These are phyloP conservation scores for Knipowitschia caucasica DNA, from an alignment of 2,797 vertebrate species.

Conservation along the genomic window DNA sequence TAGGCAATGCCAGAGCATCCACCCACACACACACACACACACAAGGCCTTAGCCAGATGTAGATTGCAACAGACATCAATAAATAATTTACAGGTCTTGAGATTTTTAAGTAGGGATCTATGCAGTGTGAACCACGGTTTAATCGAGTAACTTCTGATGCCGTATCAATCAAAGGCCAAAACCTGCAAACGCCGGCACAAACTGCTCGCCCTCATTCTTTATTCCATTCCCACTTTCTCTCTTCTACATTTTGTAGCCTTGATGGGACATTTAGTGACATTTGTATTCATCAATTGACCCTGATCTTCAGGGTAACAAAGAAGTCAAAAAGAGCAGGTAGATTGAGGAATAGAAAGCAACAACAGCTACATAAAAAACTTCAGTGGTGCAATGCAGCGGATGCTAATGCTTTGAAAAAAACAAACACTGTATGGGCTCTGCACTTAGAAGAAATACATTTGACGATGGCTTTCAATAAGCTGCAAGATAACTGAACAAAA, in stretches of 20 bases:
- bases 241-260: slow-evolving; percentile 48
- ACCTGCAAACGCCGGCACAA: slow-evolving; percentile 76
- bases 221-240: slow-evolving; percentile 41
- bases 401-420: slow-evolving; percentile 47
- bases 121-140: slow-evolving; percentile 78
- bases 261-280: slow-evolving; percentile 62
- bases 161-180: slow-evolving; percentile 77
- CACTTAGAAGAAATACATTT: slow-evolving; percentile 19
- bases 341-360: background rate
- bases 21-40: slow-evolving; percentile 34
- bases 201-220: slow-evolving; percentile 32
- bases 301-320: slow-evolving; percentile 30
- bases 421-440: slow-evolving; percentile 29
- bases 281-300: slow-evolving; percentile 71
- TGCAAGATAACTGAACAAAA: slow-evolving; percentile 33
- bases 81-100: slow-evolving; percentile 92
- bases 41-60: slow-evolving; percentile 74
- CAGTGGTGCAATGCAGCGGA: slow-evolving; percentile 47
- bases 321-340: slow-evolving; percentile 12
- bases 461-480: slow-evolving; percentile 33
- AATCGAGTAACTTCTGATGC: slow-evolving; percentile 78
- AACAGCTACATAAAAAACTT: slow-evolving; percentile 2
- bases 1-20: slow-evolving; percentile 70
- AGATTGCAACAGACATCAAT: slow-evolving; percentile 94
- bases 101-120: slow-evolving; percentile 94